Evolutionary conservation across 2,888 invertebrate species (phyloP), one percentile per base, ranked within the genome.

Genomic region (Epirrhoe tristata): DNA sequence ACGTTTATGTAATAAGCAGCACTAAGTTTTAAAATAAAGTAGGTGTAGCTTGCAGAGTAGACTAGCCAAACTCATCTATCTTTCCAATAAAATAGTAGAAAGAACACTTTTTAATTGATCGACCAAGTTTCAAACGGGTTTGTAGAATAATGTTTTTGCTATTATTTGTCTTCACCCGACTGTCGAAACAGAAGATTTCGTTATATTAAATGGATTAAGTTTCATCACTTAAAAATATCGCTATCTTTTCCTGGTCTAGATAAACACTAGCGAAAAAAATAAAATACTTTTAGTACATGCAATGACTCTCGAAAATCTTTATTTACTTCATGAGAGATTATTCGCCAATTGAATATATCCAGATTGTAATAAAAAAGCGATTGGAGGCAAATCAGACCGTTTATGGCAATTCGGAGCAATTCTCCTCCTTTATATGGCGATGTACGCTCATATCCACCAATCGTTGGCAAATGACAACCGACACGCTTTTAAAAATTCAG

Each of bases 311-410:
- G 1, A 14, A 43, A 39, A n/a, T 51, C 12, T 52, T 46, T 36
- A 53, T 61, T 58, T 50, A 54, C 39, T 16, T 53, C 31, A 32
- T 64, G 36, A 52, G 31, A 53, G 58, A 55, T 58, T 46, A 63
- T 43, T 66, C 24, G 60, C 59, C 66, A 67, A 63, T 72, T 72
- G 55, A 69, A 70, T 67, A 67, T 54, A 69, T 55, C 50, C 71
- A 59, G 64, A 68, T 69, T 39, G 71, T 70, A 73, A 73, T 72
- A 73, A 72, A 73, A 72, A 75, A 67, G 67, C 73, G 68, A 75
- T 74, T 71, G 74, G 54, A 76, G 78, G 75, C 76, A 78, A 81
- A 81, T 81, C 75, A 75, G 70, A 71, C 70, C 74, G 77, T 77
- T 80, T 71, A 71, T 24, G 72, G 74, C 78, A 79, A 78, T 76